Evolutionary conservation across 2,797 vertebrate genomes (phyloP).

Genomic region (Chelon auratus): DNA sequence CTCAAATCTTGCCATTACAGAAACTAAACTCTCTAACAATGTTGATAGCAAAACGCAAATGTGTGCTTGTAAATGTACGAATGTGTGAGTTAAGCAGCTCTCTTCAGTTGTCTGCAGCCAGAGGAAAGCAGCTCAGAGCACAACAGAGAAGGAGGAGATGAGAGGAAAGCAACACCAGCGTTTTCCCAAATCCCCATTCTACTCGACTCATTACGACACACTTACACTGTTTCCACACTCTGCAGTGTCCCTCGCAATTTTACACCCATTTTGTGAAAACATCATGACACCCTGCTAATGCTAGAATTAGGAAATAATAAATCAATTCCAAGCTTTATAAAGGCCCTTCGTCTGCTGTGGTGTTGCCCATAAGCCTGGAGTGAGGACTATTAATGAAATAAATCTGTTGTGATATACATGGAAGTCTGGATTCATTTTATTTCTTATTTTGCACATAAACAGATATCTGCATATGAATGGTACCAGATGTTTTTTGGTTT

Average conservation of each 20-base stretch:
- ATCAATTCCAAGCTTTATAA: slow-evolving; percentile 14
- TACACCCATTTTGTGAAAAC: slow-evolving; percentile 44
- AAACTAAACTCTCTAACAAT: not conserved
- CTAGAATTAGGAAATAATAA: slow-evolving; percentile 43
- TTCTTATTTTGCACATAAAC: too few species aligned
- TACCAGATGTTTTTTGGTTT: too few species aligned
- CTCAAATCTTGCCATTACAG: not conserved
- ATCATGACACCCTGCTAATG: slow-evolving; percentile 4
- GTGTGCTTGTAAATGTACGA: slow-evolving; percentile 11
- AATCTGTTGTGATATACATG: not conserved
- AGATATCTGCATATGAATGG: too few species aligned
- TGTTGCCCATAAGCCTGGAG: not conserved
- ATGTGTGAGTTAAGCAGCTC: slow-evolving; percentile 41
- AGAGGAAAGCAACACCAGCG: slow-evolving; percentile 36
- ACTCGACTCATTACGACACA: slow-evolving; percentile 49
- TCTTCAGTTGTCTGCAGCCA: not conserved
- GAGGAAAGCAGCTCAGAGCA: slow-evolving; percentile 12
- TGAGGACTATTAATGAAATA: slow-evolving; percentile 14
- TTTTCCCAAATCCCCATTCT: slow-evolving; percentile 41
- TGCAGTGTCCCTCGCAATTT: slow-evolving; percentile 19
- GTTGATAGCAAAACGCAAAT: slow-evolving; percentile 1
- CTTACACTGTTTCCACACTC: slow-evolving; percentile 31
- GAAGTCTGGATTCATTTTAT: too few species aligned
- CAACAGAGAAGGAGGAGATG: slow-evolving; percentile 32
- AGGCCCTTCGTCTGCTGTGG: slow-evolving; percentile 29